These are phyloP conservation scores for Coelinius sp. DNA, from an alignment of 2,888 invertebrate species.

Conservation along the genomic window DNA sequence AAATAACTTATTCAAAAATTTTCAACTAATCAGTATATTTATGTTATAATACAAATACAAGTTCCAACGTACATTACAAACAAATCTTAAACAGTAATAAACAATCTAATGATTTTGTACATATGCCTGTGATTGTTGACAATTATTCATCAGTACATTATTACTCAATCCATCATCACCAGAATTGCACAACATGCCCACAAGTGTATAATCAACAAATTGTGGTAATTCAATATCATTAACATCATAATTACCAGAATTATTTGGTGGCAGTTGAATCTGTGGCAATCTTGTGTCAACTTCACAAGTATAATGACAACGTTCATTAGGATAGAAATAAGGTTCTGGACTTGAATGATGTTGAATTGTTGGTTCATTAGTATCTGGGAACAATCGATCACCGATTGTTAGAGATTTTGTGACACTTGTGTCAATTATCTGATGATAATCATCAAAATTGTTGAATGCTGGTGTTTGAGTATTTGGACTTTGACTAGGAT, in stretches of 20 bases:
- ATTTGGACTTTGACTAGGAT: constrained; percentile 60
- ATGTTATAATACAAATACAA: constrained; percentile 62
- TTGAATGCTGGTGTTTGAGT: constrained; percentile 48
- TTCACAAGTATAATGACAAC: constrained; percentile 67
- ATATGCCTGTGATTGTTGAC: constrained; percentile 57
- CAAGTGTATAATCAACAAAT: constrained; percentile 67
- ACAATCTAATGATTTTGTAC: constrained; percentile 64
- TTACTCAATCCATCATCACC: constrained; percentile 54
- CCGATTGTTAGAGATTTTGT: constrained; percentile 50
- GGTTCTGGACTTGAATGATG: constrained; percentile 61
- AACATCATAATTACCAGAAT: constrained; percentile 48
- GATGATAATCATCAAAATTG: constrained; percentile 54
- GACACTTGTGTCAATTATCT: constrained; percentile 40
- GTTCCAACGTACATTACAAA: constrained; percentile 31
- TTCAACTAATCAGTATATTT: constrained; percentile 50
- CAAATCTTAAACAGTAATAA: background rate
- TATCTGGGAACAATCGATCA: constrained; percentile 51
- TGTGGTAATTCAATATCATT: constrained; percentile 62
- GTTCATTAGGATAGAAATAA: constrained; percentile 60
- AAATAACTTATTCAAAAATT: too few relatives aligned
- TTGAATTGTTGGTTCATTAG: constrained; percentile 48
- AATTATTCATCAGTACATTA: constrained; percentile 50
- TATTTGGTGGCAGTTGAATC: constrained; percentile 43
- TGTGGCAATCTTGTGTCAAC: constrained; percentile 61
- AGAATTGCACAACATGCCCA: constrained; percentile 67